Conservation (phyloP, 2,797 vertebrate genomes). For the Anomalospiza imberbis region DNA sequence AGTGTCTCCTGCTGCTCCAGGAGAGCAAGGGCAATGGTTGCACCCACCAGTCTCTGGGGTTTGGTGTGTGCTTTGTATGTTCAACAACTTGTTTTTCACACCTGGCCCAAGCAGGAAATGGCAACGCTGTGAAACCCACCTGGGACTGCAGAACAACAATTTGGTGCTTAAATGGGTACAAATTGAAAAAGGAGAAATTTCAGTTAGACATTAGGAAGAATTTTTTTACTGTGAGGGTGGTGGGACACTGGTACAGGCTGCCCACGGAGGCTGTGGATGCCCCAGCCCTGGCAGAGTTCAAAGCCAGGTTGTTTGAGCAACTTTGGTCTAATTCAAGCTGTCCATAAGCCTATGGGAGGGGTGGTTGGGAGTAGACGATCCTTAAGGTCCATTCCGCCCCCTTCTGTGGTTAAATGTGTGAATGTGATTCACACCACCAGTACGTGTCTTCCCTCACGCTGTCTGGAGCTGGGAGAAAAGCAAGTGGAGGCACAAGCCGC, state of each 20-base stretch:
- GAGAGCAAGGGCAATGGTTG: fast-evolving
- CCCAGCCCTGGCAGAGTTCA: neutral
- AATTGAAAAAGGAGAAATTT: neutral
- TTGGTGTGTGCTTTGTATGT: fast-evolving
- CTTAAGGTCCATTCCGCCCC: neutral
- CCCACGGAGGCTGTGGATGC: neutral
- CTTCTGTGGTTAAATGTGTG: neutral
- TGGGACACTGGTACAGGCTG: neutral
- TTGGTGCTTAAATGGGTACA: neutral
- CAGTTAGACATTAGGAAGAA: neutral
- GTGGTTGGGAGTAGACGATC: neutral
- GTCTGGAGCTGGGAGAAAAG: neutral
- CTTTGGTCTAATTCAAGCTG: neutral
- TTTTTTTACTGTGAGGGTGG: neutral
- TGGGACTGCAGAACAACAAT: neutral
- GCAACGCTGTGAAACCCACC: neutral
- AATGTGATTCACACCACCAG: neutral
- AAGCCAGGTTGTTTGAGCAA: neutral
- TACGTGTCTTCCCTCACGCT: neutral
- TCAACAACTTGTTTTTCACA: neutral
- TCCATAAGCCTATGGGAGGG: neutral
- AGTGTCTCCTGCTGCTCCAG: neutral
- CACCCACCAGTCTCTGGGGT: neutral
- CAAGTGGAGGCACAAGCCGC: neutral
- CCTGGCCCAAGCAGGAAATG: neutral